These are phyloP conservation scores for Caenorhabditis uteleia DNA, from an alignment of 2,888 invertebrate genomes.

Conservation along the genomic window DNA sequence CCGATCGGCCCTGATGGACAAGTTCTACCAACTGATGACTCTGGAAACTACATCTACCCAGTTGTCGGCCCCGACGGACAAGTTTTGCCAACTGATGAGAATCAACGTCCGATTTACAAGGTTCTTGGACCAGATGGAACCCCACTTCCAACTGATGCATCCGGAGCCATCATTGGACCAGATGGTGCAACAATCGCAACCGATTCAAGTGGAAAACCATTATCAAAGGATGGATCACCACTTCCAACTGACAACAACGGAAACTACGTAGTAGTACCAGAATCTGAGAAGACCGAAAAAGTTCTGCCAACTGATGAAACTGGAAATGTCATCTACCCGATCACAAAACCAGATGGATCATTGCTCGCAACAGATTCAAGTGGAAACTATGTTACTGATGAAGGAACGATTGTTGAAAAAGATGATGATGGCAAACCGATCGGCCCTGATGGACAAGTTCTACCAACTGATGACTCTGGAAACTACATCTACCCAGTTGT, in stretches of 20 bases:
- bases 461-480: conserved; percentile 26
- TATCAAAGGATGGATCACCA: conserved; percentile 16
- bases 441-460: conserved; percentile 36
- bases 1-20: conserved; percentile 18
- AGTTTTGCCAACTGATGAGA: conserved; percentile 30
- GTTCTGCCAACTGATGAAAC: conserved; percentile 15
- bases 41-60: conserved; percentile 8
- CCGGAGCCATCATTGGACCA: conserved; percentile 38
- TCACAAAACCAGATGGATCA: conserved; percentile 10
- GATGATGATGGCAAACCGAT: conserved; percentile 21
- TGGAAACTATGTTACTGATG: conserved; percentile 20
- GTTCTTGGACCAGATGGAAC: conserved; percentile 13
- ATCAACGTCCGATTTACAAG: conserved; percentile 21
- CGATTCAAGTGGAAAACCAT: conserved; percentile 44
- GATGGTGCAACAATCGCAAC: conserved; percentile 42
- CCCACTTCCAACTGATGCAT: conserved; percentile 13
- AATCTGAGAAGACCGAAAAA: conserved; percentile 3
- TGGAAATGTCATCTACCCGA: conserved; percentile 24
- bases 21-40: conserved; percentile 19
- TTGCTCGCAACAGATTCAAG: conserved; percentile 11
- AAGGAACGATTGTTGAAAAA: conserved; percentile 14
- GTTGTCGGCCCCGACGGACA: conserved; percentile 4
- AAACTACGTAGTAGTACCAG: conserved; percentile 38
- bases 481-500: conserved; percentile 33
- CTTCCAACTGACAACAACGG: conserved; percentile 49